These are phyloP conservation scores for Callocephalon fimbriatum DNA, from an alignment of 2,113 vertebrate species.

Conservation along the genomic window DNA sequence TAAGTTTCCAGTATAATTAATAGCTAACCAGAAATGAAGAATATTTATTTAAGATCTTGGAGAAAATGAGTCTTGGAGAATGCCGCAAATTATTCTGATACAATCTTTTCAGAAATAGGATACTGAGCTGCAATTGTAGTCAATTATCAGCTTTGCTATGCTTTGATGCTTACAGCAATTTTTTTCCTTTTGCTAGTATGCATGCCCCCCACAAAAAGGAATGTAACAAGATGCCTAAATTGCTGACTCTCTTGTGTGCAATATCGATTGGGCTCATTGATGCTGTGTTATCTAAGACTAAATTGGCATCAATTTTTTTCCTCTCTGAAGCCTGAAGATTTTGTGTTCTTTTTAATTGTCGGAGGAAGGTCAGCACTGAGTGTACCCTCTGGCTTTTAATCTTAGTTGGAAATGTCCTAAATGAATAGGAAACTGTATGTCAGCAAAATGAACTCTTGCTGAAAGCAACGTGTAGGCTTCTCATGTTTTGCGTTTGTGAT, in stretches of 20 bases:
- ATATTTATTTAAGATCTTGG: not conserved
- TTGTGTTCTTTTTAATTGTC: conserved; percentile 63
- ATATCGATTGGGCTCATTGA: conserved; percentile 59
- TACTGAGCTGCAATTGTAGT: conserved; percentile 24
- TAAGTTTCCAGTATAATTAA: conserved; percentile 17
- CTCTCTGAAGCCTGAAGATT: conserved; percentile 32
- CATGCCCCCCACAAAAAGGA: not conserved
- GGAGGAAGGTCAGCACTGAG: conserved; percentile 62
- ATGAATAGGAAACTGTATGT: conserved; percentile 54
- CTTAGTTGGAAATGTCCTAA: conserved; percentile 46
- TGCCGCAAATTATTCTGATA: not conserved
- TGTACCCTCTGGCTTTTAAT: conserved; percentile 56
- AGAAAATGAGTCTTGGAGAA: not conserved
- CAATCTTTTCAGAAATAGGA: not conserved
- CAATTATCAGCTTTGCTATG: conserved; percentile 10
- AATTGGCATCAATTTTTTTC: conserved; percentile 17
- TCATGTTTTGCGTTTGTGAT: conserved; percentile 66
- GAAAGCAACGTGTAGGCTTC: conserved; percentile 51
- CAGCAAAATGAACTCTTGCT: conserved; percentile 60
- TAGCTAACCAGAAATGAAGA: not conserved
- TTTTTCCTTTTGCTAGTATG: not conserved
- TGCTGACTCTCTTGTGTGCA: conserved; percentile 11
- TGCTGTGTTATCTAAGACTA: conserved; percentile 55
- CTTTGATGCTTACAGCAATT: conserved; percentile 24
- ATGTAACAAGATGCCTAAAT: conserved; percentile 28